Evolutionary conservation across 2,797 vertebrate species (phyloP), one percentile per base, ranked within the genome.

Genomic region (Neostethus bicornis): DNA sequence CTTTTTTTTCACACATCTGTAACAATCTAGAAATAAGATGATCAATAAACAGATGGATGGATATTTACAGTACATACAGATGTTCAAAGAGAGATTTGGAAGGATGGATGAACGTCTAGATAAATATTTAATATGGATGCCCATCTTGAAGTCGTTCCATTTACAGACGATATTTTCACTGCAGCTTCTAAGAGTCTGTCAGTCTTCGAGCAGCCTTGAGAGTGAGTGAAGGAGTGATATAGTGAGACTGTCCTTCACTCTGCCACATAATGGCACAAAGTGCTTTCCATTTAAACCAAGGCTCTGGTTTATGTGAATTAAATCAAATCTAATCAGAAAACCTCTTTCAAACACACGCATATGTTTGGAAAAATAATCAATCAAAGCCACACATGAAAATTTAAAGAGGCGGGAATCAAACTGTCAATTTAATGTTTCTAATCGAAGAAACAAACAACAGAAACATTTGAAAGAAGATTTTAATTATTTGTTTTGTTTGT

Each of bases 231-330:
- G 14, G n/a, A 11, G 11, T 76, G 73, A 71, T 73, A 73, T 62
- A 70, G 77, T 67, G 77, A 66, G 66, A 66, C 67, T 59, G 80
- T 79, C 70, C 64, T 72, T 61, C 61, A 19, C 70, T 66, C 63
- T 75, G 75, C 65, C 14, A 49, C 46, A 34, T 77, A 75, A 84
- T 62, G 54, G 65, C 58, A 66, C 72, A 32, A 47, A 78, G 68
- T 81, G 70, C 70, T 77, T 74, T 81, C 76, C 67, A 84, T 85
- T 88, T 79, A 81, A 83, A 78, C 85, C 78, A 83, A 79, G 74
- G 68, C 69, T 58, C 66, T 43, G 31, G 63, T 81, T 75, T 72
- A 74, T 85, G 83, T 83, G 77, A 85, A 82, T 87, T 83, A 81
- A 78, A 84, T 49, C 50, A 76, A 81, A 84, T 87, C 80, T 75